Conservation (phyloP, 2,797 vertebrate species). For the Anguilla obscura region DNA sequence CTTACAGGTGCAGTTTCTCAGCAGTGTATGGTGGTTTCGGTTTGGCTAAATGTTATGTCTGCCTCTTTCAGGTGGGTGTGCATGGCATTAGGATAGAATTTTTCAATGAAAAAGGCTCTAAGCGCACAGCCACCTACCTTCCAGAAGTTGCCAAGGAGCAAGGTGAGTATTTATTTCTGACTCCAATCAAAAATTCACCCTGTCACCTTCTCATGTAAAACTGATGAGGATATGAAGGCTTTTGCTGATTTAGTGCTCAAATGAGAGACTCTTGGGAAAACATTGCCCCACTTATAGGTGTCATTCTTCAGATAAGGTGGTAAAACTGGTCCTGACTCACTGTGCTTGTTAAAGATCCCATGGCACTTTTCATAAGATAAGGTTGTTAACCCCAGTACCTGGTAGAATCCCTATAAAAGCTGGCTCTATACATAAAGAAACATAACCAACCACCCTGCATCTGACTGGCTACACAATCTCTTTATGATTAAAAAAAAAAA, state of each 20-base stretch:
- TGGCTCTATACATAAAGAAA: no score
- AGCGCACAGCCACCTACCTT: constrained; percentile 99
- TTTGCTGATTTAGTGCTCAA: not conserved
- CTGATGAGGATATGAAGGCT: not conserved
- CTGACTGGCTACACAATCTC: no score
- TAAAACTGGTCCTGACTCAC: not conserved
- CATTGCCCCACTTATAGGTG: not conserved
- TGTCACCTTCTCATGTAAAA: not conserved
- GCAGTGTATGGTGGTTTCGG: not conserved
- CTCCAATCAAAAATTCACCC: not conserved
- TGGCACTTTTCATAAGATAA: no score
- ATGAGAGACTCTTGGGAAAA: not conserved
- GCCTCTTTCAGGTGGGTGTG: constrained; percentile 91
- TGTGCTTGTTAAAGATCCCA: no score
- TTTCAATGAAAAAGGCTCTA: constrained; percentile 99
- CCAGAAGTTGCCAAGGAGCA: constrained; percentile 99
- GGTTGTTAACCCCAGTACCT: no score
- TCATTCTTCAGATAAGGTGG: not conserved
- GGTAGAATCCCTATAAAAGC: no score
- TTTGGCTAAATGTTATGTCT: not conserved
- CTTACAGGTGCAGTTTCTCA: not conserved
- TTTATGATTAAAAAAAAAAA: not conserved
- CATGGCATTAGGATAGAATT: constrained; percentile 99
- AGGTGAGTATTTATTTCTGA: constrained; percentile 73
- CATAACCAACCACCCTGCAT: no score